These are phyloP conservation scores for Drosophila dunni DNA, from an alignment of 1,140 invertebrate genomes.

Conservation along the genomic window DNA sequence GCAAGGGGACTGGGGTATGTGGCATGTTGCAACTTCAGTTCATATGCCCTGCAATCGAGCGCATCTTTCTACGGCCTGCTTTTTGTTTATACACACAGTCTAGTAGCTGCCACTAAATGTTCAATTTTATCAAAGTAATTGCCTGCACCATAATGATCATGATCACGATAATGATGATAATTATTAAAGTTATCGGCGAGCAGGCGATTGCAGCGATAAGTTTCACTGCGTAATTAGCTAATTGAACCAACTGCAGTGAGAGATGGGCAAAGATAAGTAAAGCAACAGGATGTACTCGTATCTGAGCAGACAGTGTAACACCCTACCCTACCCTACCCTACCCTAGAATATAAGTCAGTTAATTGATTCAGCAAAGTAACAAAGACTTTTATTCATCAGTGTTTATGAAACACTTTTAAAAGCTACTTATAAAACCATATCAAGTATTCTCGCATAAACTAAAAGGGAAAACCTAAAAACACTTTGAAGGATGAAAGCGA, in stretches of 20 bases:
- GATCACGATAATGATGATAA: constrained; percentile 21
- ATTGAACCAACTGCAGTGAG: constrained; percentile 25
- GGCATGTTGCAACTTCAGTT: background rate
- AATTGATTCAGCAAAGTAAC: background rate
- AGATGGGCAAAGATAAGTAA: background rate
- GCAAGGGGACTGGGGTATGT: background rate
- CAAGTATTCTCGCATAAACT: background rate
- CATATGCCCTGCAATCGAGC: constrained; percentile 28
- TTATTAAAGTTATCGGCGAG: constrained; percentile 37
- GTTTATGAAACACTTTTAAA: background rate
- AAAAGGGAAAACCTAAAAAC: background rate
- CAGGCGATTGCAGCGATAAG: constrained; percentile 25
- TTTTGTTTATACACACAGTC: background rate
- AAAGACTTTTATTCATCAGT: background rate
- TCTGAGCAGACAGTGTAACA: background rate
- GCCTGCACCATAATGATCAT: constrained; percentile 32
- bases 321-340: too few relatives aligned
- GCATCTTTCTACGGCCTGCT: constrained; percentile 28
- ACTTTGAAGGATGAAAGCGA: constrained; percentile 3
- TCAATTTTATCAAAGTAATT: constrained; percentile 48
- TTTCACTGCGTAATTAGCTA: constrained; percentile 39
- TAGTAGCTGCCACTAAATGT: constrained; percentile 30
- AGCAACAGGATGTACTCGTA: background rate
- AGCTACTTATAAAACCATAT: background rate
- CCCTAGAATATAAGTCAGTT: background rate